These are phyloP conservation scores for Pollimyrus isidori DNA, from an alignment of 2,113 vertebrate genomes.

Conservation along the genomic window DNA sequence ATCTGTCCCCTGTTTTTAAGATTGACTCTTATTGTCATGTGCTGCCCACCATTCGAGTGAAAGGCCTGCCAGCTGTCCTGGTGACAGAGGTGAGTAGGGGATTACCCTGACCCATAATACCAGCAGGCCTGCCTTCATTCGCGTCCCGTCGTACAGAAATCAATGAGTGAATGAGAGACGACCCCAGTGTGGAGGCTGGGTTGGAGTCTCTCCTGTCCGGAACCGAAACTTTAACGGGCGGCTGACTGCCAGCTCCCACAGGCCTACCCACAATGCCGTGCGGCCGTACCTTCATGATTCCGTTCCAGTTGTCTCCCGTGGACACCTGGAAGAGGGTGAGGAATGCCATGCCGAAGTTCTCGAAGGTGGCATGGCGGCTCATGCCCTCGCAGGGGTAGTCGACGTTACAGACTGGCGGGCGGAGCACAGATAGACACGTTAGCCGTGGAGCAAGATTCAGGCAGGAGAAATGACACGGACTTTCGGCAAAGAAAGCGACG, in stretches of 20 bases:
- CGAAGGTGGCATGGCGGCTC: constrained; percentile 96
- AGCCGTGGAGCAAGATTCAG: neutral
- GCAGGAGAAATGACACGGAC: neutral
- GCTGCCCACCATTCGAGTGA: too few relatives aligned
- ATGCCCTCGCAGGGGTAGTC: constrained; percentile 95
- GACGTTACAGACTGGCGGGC: constrained; percentile 77
- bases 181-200: too few relatives aligned
- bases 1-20: neutral
- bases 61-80: neutral
- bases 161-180: neutral
- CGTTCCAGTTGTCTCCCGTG: constrained; percentile 97
- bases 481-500: neutral
- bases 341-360: constrained; percentile 99
- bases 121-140: neutral
- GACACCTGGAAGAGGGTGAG: constrained; percentile 97
- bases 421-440: neutral
- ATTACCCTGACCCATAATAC: neutral
- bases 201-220: neutral
- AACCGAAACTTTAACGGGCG: neutral
- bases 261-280: neutral
- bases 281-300: constrained; percentile 89
- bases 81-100: neutral
- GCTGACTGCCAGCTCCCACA: neutral
- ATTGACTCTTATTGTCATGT: neutral
- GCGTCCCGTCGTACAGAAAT: neutral